Evolutionary conservation across 2,113 vertebrate species (phyloP).

Genomic region (Puntigrus tetrazona): DNA sequence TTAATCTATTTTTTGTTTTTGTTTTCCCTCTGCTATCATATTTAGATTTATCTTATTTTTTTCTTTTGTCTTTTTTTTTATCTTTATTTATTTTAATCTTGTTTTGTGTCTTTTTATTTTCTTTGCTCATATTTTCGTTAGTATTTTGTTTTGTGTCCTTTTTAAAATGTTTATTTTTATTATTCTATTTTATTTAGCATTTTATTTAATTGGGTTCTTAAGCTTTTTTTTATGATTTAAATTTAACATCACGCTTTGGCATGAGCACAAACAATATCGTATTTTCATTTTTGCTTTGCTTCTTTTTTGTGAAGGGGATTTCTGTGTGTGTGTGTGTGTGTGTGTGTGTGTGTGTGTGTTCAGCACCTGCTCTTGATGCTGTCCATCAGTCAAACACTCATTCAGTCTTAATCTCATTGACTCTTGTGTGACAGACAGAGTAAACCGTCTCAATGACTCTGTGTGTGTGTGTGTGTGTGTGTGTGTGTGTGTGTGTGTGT

Average conservation of each 20-base stretch:
- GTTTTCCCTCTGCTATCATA: not conserved
- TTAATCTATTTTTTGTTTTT: not conserved
- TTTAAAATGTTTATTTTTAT: not conserved
- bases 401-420: conserved; percentile 26
- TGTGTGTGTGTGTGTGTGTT: not conserved
- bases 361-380: conserved; percentile 38
- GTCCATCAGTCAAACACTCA: conserved; percentile 33
- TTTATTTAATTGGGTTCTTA: not conserved
- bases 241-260: not conserved
- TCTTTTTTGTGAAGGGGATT: not conserved
- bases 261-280: not conserved
- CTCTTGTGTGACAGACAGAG: conserved; percentile 24
- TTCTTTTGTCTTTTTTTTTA: not conserved
- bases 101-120: not conserved
- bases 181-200: not conserved
- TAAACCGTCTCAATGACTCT: not conserved
- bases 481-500: not conserved
- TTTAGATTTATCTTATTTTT: not conserved
- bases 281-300: no score
- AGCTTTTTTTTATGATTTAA: not conserved
- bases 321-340: not conserved
- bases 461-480: conserved; percentile 2
- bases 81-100: not conserved
- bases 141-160: not conserved
- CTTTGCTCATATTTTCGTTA: not conserved